Base-by-base conservation (phyloP, 2,113 vertebrate genomes). In the Oncorhynchus keta region DNA sequence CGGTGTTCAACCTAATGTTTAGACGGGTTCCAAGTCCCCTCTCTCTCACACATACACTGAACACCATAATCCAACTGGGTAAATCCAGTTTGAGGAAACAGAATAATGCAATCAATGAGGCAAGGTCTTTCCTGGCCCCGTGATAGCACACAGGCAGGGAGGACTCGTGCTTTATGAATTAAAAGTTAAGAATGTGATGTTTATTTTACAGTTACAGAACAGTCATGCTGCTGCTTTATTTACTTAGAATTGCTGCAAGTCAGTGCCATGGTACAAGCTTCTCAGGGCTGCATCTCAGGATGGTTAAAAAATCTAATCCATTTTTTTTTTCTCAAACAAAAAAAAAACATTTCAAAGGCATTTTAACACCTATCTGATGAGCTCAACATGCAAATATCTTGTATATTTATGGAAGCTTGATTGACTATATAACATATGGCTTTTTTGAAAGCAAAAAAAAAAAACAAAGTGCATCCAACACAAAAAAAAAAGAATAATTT, bases 181-280 rank as follows among this genome's bases (percentile, higher is more conserved):
- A 90, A 88, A 91, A 90, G 92, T 93, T 84, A 87, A 89, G 83
- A 81, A 92, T 92, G 93, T 91, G 90, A 92, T 93, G 87, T 93
- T 93, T 92, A 90, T 92, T 93, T 94, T 94, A 93, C 91, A 93
- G 90, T 90, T 91, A 93, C 91, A 93, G 90, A 92, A 91, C 86
- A 91, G 89, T 90, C 85, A 92, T 90, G 89, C 88, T 90, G 91
- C 88, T 92, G 91, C 86, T 88, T 87, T 92, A 86, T 92, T 92
- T 87, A 89, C 88, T 92, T 88, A 83, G 88, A 91, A 88, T 89
- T 87, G 87, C 88, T 93, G 90, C 85, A 89, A 89, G 86, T 93
- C 92, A 93, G 93, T 93, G 93, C 93, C 93, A 88, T 89, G 89
- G 86, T 90, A 90, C 90, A 92, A 92, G 89, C 90, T 89, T 91